phyloP scores from a whole-genome alignment of 1,140 invertebrate genomes.

The Nephotettix cincticeps region DNA sequence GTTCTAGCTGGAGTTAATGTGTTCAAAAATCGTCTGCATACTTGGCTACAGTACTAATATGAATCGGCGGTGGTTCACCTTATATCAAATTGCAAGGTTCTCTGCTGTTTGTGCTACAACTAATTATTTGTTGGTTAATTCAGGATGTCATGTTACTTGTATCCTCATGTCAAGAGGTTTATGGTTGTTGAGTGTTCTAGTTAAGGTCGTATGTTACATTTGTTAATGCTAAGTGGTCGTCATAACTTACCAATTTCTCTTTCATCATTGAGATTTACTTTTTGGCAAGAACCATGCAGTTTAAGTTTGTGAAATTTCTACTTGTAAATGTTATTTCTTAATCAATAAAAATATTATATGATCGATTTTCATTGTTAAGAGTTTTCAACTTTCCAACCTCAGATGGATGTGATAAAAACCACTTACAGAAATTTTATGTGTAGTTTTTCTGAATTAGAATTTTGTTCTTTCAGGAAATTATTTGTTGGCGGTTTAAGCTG shows the following conservation, averaged over 20 bases:
- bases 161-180: neutral
- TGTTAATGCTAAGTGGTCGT: conserved; percentile 3
- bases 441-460: conserved; percentile 37
- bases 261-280: neutral
- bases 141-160: neutral
- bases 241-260: neutral
- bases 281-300: neutral
- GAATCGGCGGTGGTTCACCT: neutral
- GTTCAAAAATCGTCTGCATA: neutral
- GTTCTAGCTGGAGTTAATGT: conserved; percentile 6
- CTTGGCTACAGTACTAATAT: no score
- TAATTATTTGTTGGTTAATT: neutral
- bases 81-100: conserved; percentile 3
- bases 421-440: no score
- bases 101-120: neutral
- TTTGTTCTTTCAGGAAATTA: conserved; percentile 82
- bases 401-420: no score
- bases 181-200: neutral
- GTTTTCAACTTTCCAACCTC: no score
- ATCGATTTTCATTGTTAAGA: no score
- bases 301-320: no score
- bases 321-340: no score
- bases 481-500: conserved; percentile 97
- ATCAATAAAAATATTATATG: no score
- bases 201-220: neutral